Base-by-base conservation (phyloP, 2,797 vertebrate genomes). In the Malurus splendens region DNA sequence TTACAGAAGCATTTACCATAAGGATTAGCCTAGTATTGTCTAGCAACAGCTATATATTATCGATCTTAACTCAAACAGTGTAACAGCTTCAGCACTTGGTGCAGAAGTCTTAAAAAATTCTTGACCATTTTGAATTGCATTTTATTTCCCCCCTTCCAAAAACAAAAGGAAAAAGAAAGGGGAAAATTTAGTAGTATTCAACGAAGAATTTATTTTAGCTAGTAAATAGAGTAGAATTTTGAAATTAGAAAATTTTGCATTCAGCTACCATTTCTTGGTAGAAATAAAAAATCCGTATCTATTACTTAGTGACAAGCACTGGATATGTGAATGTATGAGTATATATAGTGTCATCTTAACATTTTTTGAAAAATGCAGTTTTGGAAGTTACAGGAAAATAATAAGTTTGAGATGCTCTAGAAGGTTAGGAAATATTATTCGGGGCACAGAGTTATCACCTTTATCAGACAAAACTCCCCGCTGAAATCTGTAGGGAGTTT, bases 401-500 rank as follows among this genome's bases (percentile, higher is more conserved):
- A 30, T 68, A 82, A 70, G 22, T 79, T 82, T 72, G 64, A 75
- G 67, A 65, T 52, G 33, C 5, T 67, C 19, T 56, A 14, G 3
- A 80, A 82, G 36, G 33, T 44, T 67, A 19, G 18, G 41, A 75
- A 62, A 65, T 38, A 62, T 67, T 68, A 62, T 79, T 88, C 38
- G 61, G 67, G 57, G 55, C 24, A 41, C 36, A 83, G 48, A 67
- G 83, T 84, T 82, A 90, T 79, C 82, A 75, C 54, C 64, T 61
- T 72, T 79, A 79, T 88, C 78, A 86, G 82, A 42, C 59, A 74
- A 79, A 94, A 87, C 42, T 91, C 55, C 13, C 20, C 0, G 0
- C 44, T 93, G 77, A 89, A 93, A 82, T 79, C 89, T 86, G 36
- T 73, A 52, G 80, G 76, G 87, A 90, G 50, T 79, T 90, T 79